Percentiles rank a stretch among this genome's conserved stretches.
phyloP scores from a whole-genome alignment of 1,140 invertebrate genomes.

The Aphis gossypii region DNA sequence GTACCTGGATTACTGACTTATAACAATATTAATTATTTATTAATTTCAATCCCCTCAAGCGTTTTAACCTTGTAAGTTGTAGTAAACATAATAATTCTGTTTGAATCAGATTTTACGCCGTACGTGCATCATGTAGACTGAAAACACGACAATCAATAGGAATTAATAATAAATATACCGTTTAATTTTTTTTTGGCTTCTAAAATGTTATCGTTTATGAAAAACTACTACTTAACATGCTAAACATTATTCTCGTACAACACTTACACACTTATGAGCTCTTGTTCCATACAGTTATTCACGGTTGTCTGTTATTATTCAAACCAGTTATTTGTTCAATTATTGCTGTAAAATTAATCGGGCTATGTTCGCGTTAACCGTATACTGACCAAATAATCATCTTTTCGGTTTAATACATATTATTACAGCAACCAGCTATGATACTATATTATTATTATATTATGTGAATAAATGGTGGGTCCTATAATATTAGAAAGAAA shows the following conservation, averaged over 20 bases:
- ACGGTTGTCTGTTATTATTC: not conserved
- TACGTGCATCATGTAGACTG: not conserved
- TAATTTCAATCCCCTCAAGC: not conserved
- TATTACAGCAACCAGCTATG: not conserved
- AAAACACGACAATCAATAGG: not conserved
- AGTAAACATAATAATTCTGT: not conserved
- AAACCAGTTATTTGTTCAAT: not conserved
- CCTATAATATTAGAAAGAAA: not conserved
- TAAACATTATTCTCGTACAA: not conserved
- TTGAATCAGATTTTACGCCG: not conserved
- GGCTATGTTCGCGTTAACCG: not conserved
- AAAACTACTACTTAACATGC: not conserved
- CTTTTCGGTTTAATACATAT: not conserved
- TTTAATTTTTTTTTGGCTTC: not conserved
- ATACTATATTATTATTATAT: not conserved
- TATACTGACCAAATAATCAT: not conserved
- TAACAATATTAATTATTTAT: not conserved
- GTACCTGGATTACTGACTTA: not conserved
- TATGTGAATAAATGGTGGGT: not conserved
- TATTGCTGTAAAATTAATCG: not conserved
- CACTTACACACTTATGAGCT: not conserved
- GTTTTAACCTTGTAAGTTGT: not conserved
- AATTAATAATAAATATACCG: not conserved
- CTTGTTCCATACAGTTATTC: not conserved
- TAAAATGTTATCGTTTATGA: not conserved